These are phyloP conservation scores for Peromyscus californicus DNA, from an alignment of 2,113 vertebrate species.

Conservation along the genomic window DNA sequence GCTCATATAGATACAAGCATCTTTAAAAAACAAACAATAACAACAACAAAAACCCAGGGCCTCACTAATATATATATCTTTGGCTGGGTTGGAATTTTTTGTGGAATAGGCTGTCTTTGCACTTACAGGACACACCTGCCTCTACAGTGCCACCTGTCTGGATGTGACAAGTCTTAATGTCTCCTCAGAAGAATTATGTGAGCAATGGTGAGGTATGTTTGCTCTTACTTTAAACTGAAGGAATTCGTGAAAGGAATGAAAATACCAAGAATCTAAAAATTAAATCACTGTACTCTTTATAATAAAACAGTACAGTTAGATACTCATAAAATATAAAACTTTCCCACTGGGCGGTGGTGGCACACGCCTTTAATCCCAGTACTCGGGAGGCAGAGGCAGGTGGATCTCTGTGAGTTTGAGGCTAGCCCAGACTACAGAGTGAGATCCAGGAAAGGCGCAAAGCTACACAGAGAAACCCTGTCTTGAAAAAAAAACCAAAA, in stretches of 20 bases:
- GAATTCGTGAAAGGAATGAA: slow-evolving; percentile 56
- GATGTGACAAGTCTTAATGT: background rate
- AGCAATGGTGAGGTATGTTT: slow-evolving; percentile 16
- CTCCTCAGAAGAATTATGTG: slow-evolving; percentile 25
- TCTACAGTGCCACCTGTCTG: too few relatives aligned
- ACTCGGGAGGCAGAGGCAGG: too few relatives aligned
- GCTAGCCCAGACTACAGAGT: too few relatives aligned
- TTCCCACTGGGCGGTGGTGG: background rate
- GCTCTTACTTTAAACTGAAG: slow-evolving; percentile 39
- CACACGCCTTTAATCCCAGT: too few relatives aligned
- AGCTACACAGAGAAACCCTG: too few relatives aligned
- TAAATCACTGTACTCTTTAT: slow-evolving; percentile 24
- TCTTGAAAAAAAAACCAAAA: too few relatives aligned
- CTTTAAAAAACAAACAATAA: background rate
- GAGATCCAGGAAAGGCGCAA: too few relatives aligned
- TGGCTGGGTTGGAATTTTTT: background rate
- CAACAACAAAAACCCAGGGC: background rate
- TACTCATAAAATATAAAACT: slow-evolving; percentile 27
- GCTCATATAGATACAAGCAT: background rate
- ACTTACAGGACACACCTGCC: background rate
- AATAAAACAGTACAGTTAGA: slow-evolving; percentile 22
- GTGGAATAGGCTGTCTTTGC: background rate
- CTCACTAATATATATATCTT: background rate
- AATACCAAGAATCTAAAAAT: slow-evolving; percentile 45
- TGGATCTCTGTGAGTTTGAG: too few relatives aligned